Evolutionary conservation across 2,888 invertebrate genomes (phyloP).

Genomic region (Heteropelma amictum): DNA sequence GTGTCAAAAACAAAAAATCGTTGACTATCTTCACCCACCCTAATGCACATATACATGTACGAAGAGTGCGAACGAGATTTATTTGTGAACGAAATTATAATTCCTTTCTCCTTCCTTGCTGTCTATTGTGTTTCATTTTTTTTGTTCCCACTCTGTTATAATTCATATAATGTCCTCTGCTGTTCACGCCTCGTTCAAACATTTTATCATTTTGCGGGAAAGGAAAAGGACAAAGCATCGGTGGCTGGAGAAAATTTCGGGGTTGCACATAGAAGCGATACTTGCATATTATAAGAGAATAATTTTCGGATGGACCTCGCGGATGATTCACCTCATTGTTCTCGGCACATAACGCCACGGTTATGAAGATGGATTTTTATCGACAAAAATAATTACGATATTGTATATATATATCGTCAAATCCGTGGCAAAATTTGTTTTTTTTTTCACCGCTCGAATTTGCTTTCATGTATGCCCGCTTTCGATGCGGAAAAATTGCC

Average conservation of each 20-base stretch:
- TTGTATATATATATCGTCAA: too few species aligned
- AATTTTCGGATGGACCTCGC: too few species aligned
- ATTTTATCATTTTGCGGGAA: not conserved
- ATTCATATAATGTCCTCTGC: not conserved
- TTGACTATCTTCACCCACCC: too few species aligned
- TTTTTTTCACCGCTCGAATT: not conserved
- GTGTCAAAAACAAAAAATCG: too few species aligned
- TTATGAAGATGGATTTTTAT: too few species aligned
- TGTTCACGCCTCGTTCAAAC: conserved; percentile 4
- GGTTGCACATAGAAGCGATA: too few species aligned
- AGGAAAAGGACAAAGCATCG: not conserved
- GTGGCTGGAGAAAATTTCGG: too few species aligned
- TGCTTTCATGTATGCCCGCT: not conserved
- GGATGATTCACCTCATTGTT: too few species aligned
- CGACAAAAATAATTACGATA: too few species aligned
- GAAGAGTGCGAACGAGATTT: conserved; percentile 31
- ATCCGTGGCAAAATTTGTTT: not conserved
- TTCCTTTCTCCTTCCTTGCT: conserved; percentile 14
- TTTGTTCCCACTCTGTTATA: not conserved
- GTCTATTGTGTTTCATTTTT: not conserved
- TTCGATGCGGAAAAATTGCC: not conserved
- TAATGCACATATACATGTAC: not conserved
- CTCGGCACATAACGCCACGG: too few species aligned
- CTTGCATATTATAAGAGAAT: too few species aligned
- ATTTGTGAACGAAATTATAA: conserved; percentile 43